Percentiles rank a stretch among this genome's conserved stretches.
These are phyloP conservation scores for Phataginus tetradactyla DNA, from an alignment of 2,797 vertebrate genomes.

Conservation along the genomic window DNA sequence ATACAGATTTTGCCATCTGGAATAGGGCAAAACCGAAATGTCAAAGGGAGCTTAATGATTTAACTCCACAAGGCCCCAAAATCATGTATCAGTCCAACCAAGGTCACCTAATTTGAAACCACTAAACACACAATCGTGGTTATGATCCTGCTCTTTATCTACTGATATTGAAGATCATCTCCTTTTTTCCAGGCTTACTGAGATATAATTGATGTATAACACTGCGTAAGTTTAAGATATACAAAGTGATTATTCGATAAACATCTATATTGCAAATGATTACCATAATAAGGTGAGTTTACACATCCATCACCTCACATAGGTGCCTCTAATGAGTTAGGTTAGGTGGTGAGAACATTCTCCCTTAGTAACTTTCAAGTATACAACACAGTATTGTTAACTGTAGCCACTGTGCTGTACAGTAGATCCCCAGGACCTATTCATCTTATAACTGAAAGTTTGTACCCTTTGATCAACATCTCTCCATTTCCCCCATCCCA, in stretches of 20 bases:
- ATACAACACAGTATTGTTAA: not conserved
- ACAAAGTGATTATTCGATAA: not conserved
- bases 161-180: not conserved
- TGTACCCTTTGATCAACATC: not conserved
- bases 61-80: slow-evolving; percentile 11
- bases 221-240: not conserved
- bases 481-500: not conserved
- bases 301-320: not conserved
- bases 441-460: not conserved
- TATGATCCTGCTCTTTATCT: not conserved
- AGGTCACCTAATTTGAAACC: not conserved
- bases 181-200: not conserved
- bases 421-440: not conserved
- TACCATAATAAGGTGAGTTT: not conserved
- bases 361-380: not conserved
- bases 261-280: not conserved
- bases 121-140: not conserved
- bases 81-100: slow-evolving; percentile 14
- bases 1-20: slow-evolving; percentile 3
- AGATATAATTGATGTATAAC: not conserved
- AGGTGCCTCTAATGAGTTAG: not conserved
- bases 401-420: not conserved
- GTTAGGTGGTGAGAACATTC: not conserved
- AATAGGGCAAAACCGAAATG: slow-evolving; percentile 53
- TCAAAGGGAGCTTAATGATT: slow-evolving; percentile 52